Evolutionary conservation across 37 sponge, comb jelly and placozoan genomes (phyloP).

Genomic region (Agelas oroides): DNA sequence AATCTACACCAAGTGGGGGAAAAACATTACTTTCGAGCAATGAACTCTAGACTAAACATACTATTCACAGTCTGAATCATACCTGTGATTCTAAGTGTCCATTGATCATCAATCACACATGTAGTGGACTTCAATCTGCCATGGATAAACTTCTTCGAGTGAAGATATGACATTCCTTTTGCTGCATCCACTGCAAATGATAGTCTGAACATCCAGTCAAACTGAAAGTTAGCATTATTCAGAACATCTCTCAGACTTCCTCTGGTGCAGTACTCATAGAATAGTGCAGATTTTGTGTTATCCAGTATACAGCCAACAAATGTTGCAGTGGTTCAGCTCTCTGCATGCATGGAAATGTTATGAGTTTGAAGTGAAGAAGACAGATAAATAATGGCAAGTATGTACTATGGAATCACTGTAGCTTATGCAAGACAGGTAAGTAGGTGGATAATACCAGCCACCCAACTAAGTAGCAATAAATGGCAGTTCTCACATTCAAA

Average conservation of each 20-base stretch:
- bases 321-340: constrained; percentile 40
- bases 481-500: no score
- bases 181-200: constrained; percentile 45
- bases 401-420: no score
- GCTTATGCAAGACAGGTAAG: no score
- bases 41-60: no score
- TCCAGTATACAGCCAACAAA: constrained; percentile 54
- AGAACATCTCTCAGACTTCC: constrained; percentile 46
- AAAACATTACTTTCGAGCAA: no score
- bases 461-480: no score
- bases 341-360: constrained; percentile 13
- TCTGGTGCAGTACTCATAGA: constrained; percentile 45
- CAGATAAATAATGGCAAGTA: no score
- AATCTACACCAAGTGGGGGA: no score
- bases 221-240: not conserved
- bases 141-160: constrained; percentile 51
- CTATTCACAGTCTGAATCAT: no score
- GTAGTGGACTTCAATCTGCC: constrained; percentile 28
- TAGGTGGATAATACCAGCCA: no score
- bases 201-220: constrained; percentile 50
- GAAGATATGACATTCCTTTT: constrained; percentile 56
- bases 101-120: constrained; percentile 53
- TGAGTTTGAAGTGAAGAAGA: no score
- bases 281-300: not conserved
- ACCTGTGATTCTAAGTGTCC: constrained; percentile 66